Evolutionary conservation across 2,888 invertebrate species (phyloP).

Genomic region (Morinoia aosen): DNA sequence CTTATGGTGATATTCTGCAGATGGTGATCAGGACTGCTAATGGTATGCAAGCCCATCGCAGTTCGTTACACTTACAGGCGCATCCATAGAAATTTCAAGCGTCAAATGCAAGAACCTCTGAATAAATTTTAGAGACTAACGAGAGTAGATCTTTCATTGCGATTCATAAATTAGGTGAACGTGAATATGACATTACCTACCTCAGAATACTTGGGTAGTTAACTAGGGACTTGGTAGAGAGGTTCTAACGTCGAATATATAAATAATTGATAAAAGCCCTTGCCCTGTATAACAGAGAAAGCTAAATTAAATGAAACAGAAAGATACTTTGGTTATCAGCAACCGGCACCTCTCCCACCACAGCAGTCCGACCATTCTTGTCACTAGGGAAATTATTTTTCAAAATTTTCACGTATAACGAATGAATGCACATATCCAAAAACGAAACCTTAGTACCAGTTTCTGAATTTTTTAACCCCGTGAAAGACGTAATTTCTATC

Average conservation of each 20-base stretch:
- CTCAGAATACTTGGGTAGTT: not conserved
- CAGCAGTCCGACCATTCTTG: not conserved
- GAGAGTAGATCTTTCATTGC: not conserved
- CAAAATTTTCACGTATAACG: not conserved
- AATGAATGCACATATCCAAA: not conserved
- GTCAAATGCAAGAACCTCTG: not conserved
- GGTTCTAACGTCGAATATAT: too few relatives aligned
- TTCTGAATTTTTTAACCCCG: too few relatives aligned
- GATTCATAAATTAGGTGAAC: not conserved
- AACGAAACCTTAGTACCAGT: not conserved
- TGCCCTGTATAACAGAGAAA: not conserved
- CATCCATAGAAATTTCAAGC: not conserved
- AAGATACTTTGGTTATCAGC: not conserved
- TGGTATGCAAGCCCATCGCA: too few relatives aligned
- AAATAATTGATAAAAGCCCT: not conserved
- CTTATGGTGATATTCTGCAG: too few relatives aligned
- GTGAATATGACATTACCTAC: not conserved
- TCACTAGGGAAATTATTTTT: not conserved
- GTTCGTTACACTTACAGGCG: too few relatives aligned
- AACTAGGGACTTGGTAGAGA: too few relatives aligned
- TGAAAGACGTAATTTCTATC: too few relatives aligned
- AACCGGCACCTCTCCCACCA: not conserved
- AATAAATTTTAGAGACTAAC: not conserved
- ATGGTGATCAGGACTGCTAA: too few relatives aligned
- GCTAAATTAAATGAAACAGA: not conserved